Base-by-base conservation (phyloP, 2,797 vertebrate species). In the Poeciliopsis presidionis region DNA sequence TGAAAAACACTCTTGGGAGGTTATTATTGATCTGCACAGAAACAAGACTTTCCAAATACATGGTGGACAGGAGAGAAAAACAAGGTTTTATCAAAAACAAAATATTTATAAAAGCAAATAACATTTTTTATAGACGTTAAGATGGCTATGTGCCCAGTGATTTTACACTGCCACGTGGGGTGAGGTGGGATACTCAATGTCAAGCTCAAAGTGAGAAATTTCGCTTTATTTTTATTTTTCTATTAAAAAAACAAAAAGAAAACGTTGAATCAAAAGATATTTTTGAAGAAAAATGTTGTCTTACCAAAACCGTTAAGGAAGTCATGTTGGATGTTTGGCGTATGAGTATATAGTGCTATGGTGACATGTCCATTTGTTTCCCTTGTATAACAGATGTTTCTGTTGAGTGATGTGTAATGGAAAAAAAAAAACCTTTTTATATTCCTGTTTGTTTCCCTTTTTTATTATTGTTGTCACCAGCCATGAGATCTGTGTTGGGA, bases 251-350 rank as follows among this genome's bases (percentile, higher is more conserved):
- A 30, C 30, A 30, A 30, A 30, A 89, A 82, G 74, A 89, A 81
- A 90, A 92, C 84, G 87, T 88, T 81, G 75, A 88, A 74, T 87
- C 46, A 77, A 87, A 83, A 77, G 87, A 86, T 94, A 94, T 95
- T 95, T 96, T 95, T 94, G 70, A 91, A 91, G 86, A 92, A 90
- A 92, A 94, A 91, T 84, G 91, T 87, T 92, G 92, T 88, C 80
- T 91, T 93, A 93, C 87, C 90, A 92, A 93, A 94, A 89, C 47
- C 85, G 90, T 85, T 87, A 86, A 43, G 81, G 90, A 82, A 80
- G 82, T 81, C 72, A 72, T 85, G 93, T 73, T 94, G 92, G 90
- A 91, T 95, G 91, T 96, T 88, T 93, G 91, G 86, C 89, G 83
- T 94, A 88, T 75, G 87, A 93, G 91, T 94, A 90, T 89, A 85